Percentiles rank a stretch among this genome's conserved stretches.
These are phyloP conservation scores for Astreopora myriophthalma DNA, from an alignment of 64 coral and sea anemone species.

Conservation along the genomic window DNA sequence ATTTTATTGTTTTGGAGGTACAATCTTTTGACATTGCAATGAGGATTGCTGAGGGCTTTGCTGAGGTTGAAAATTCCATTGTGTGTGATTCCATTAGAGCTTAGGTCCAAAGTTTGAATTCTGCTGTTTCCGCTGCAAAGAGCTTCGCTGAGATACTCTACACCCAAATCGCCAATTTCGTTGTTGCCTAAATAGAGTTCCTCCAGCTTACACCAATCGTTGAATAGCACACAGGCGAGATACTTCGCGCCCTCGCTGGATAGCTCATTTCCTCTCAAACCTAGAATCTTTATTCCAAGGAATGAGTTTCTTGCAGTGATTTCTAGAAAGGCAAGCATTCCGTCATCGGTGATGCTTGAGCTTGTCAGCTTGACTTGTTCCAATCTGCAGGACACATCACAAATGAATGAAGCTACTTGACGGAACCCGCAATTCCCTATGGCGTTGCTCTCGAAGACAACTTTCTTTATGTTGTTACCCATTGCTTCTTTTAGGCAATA, in stretches of 20 bases:
- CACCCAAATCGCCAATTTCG: constrained; percentile 21
- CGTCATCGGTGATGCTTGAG: constrained; percentile 11
- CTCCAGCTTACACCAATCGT: constrained; percentile 23
- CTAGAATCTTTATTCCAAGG: constrained; percentile 20
- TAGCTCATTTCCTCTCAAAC: constrained; percentile 22
- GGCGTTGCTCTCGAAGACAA: constrained; percentile 13
- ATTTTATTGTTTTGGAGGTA: constrained; percentile 47
- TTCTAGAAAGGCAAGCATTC: constrained; percentile 32
- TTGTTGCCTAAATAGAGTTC: constrained; percentile 42
- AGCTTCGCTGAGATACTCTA: constrained; percentile 36
- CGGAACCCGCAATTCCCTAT: constrained; percentile 12
- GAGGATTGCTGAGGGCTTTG: constrained; percentile 8
- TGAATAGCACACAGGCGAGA: constrained; percentile 26
- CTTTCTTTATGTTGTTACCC: neutral
- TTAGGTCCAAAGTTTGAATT: constrained; percentile 39
- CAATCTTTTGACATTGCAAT: constrained; percentile 4
- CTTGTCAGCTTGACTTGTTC: constrained; percentile 16
- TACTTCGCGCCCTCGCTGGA: constrained; percentile 33
- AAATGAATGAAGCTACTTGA: constrained; percentile 6
- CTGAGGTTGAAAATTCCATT: constrained; percentile 9
- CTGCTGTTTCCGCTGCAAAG: constrained; percentile 22
- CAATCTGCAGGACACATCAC: neutral
- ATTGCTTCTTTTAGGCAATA: neutral
- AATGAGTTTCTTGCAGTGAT: constrained; percentile 14
- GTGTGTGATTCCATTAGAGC: constrained; percentile 33